Evolutionary conservation across 2,797 vertebrate species (phyloP), one percentile per base, ranked within the genome.

Genomic region (Sebastes steindachneri): DNA sequence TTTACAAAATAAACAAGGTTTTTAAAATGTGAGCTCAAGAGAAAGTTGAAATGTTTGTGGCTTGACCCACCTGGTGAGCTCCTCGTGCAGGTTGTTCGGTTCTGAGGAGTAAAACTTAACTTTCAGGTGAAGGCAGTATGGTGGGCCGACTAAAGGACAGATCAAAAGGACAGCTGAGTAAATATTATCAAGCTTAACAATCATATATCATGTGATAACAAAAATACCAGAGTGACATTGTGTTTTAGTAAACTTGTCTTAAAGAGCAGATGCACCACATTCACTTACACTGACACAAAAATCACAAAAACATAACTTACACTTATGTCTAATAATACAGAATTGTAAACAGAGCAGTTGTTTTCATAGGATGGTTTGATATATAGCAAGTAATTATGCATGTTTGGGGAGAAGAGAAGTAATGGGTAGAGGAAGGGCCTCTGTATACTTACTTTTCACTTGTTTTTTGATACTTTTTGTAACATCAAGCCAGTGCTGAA

Each of bases 391-490:
- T 67, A 21, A 51, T 7, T 19, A 54, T 68, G 25, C 12, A 68
- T 14, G 15, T n/a, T 15, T 33, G 19, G 9, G 3, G 7, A 58
- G 19, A 7, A 11, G 9, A 6, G 7, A 41, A 25, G 1, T 25
- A n/a, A 29, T 8, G 4, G 19, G 7, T 14, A 26, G 1, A 35
- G 17, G 3, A 3, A 51, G 8, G 2, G 25, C 0, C 23, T 33
- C 1, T 48, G 35, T 63, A 6, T 25, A 97, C 98, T 98, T 97
- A 99, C 98, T 99, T 97, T 99, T 98, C 23, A 99, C 98, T 97
- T 99, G 98, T 66, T 99, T 99, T 96, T 98, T 99, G 83, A 99
- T 99, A 92, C 98, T 99, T 95, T 99, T 99, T 57, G 98, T 98
- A 58, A 97, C 96, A 82, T 99, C 98, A 82, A 99, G 92, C 98